phyloP scores from a whole-genome alignment of 2,113 vertebrate species.

The Aphelocoma coerulescens region DNA sequence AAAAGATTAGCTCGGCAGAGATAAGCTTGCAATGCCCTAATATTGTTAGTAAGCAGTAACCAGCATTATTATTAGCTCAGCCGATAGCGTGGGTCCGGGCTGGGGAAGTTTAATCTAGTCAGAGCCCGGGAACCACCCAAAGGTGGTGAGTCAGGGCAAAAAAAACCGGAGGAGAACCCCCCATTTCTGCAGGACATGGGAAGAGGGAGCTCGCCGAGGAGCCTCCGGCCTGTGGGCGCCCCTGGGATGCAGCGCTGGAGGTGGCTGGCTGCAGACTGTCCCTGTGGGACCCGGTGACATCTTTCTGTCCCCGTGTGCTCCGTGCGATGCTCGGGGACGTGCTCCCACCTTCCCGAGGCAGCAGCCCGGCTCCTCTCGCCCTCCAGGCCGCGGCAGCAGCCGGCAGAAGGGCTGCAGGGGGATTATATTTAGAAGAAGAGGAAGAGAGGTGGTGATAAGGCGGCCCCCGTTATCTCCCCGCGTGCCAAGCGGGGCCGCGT shows the following conservation, averaged over 20 bases:
- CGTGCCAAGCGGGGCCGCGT: neutral
- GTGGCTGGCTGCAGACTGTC: neutral
- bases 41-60: slow-evolving; percentile 47
- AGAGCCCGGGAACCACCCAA: neutral
- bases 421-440: slow-evolving; percentile 71
- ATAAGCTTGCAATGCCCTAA: slow-evolving; percentile 50
- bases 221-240: fast-evolving
- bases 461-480: slow-evolving; percentile 1
- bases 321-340: neutral
- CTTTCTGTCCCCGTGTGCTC: neutral
- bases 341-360: neutral
- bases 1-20: slow-evolving; percentile 59
- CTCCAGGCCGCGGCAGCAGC: neutral
- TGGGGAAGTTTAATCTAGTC: neutral
- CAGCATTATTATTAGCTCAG: slow-evolving; percentile 63
- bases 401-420: slow-evolving; percentile 24
- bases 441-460: slow-evolving; percentile 57
- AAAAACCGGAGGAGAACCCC: fast-evolving
- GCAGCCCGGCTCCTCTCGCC: neutral
- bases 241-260: fast-evolving
- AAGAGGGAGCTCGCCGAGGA: neutral
- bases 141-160: neutral
- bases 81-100: neutral
- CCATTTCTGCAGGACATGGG: neutral
- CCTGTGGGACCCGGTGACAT: neutral